Evolutionary conservation across 2,888 invertebrate genomes (phyloP), one percentile per base, ranked within the genome.

Genomic region (Scaptomyza flava): DNA sequence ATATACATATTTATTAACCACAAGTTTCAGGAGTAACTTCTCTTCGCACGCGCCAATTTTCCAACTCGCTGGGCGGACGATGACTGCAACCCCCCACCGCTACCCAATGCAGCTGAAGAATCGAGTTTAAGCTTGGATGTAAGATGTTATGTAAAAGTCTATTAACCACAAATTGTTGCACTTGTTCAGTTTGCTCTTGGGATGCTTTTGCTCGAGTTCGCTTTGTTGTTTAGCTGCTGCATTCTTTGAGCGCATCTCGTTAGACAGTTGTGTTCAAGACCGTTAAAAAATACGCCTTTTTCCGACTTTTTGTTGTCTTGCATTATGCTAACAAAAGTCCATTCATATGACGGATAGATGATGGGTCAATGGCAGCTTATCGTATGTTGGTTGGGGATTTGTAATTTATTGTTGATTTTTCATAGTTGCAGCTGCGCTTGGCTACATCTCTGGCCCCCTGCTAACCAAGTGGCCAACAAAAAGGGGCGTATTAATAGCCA

Each of bases 1-100:
- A 27, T 23, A 72, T 77, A 72, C 52, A 63, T 59, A 63, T 41
- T 31, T 60, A 42, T 43, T 52, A 73, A 54, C 84, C 79, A 64
- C 68, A 61, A 63, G 47, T 36, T 41, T 34, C 62, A 60, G 65
- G 57, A 67, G 72, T 63, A 17, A 6, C 9, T 41, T 36, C 11
- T 30, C 68, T 60, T 76, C 71, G 86, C 89, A 83, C 87, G 83
- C 89, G 89, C 72, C 83, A 89, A 89, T 84, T 84, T 87, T 89
- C 88, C 83, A 72, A 67, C 45, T 76, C 82, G 71, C 87, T 83
- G 89, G 60, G 67, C 73, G 77, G 66, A 58, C 82, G 61, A 59
- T 54, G 45, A 30, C 36, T 27, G 23, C 11, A 14, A 20, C 42
- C n/a, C 23, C 12, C 17, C 17, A 41, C 36, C 41, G 1, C 11